Evolutionary conservation across 2,113 vertebrate genomes (phyloP), one percentile per base, ranked within the genome.

Genomic region (Podocnemis expansa): DNA sequence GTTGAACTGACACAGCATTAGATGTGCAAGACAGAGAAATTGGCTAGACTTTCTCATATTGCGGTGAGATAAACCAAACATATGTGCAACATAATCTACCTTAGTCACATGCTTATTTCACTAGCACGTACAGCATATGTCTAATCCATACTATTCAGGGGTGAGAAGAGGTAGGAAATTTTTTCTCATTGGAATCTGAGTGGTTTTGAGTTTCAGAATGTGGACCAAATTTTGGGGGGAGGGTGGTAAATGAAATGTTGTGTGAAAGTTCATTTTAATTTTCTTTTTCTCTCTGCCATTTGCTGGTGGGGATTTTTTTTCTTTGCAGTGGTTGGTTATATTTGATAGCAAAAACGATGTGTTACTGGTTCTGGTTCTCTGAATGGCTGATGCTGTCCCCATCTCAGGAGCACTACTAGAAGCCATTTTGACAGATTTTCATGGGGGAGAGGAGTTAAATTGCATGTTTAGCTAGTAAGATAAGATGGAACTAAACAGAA

Each of bases 31-130:
- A 80, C 29, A 91, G 55, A 82, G 91, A 87, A 75, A 73, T 58
- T 73, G 56, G 4, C 54, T 92, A 84, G 29, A 55, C 47, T 95
- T 85, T 91, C 89, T 76, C 43, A 81, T 92, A 92, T 63, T 83
- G 47, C 88, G 43, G 52, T 34, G 86, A 90, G 81, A 89, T 70
- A 90, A 96, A 54, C 17, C n/a, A 76, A 24, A 45, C 41, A 76
- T 75, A 43, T 38, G n/a, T 45, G 45, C 38, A 43, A 75, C 6
- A 25, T 5, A 13, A 89, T 5, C 75, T 95, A 89, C 51, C 38
- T 82, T 87, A 17, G 38, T 88, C 84, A 93, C 81, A 56, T 38
- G 88, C 8, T 2, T 38, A 41, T 81, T 84, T 12, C 82, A 82
- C 8, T 54, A 63, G 13, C 7, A 2, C 12, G 14, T 63, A 10